These are phyloP conservation scores for Phortica magna DNA, from an alignment of 2,888 invertebrate species.

Conservation along the genomic window DNA sequence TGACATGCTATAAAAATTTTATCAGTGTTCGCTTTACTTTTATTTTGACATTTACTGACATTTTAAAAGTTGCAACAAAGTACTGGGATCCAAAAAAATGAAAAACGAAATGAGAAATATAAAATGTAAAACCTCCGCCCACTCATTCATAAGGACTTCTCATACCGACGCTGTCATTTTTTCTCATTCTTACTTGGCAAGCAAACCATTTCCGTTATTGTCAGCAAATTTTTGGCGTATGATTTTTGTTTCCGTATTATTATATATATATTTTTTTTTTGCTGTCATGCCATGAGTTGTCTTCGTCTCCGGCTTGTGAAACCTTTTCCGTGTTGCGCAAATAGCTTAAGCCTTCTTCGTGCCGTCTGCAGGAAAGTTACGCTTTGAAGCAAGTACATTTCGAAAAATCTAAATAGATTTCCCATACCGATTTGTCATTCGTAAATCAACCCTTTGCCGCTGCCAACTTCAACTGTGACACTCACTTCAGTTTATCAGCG, in stretches of 20 bases:
- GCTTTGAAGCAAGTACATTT: neutral
- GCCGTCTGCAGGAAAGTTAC: too few species aligned
- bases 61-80: conserved; percentile 55
- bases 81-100: conserved; percentile 47
- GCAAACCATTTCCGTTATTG: conserved; percentile 31
- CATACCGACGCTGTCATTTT: neutral
- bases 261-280: neutral
- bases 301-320: conserved; percentile 38
- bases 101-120: conserved; percentile 9
- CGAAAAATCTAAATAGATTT: conserved; percentile 63
- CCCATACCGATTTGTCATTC: conserved; percentile 64
- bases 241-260: conserved; percentile 62
- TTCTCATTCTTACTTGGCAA: conserved; percentile 10
- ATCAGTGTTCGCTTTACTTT: conserved; percentile 64
- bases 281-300: conserved; percentile 44
- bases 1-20: conserved; percentile 71
- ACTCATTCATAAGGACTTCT: neutral
- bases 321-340: conserved; percentile 57
- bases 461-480: conserved; percentile 9
- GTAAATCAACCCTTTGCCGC: conserved; percentile 24
- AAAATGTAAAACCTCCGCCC: neutral
- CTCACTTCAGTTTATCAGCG: conserved; percentile 57
- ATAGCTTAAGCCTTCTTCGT: neutral
- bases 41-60: conserved; percentile 73
- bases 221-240: conserved; percentile 36